Evolutionary conservation across 2,888 invertebrate species (phyloP), one percentile per base, ranked within the genome.

Genomic region (Pteria penguin): DNA sequence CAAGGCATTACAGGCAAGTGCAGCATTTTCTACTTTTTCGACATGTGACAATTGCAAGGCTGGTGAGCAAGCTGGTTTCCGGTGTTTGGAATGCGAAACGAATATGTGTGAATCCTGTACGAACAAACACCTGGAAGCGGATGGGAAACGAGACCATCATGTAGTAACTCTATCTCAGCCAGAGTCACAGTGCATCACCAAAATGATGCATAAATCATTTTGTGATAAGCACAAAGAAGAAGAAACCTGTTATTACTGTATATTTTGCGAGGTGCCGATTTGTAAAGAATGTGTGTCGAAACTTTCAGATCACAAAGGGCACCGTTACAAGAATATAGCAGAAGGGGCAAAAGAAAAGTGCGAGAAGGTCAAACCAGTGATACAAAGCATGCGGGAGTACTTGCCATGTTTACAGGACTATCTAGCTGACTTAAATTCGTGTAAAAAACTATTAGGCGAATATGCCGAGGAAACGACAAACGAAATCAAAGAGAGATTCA

Each of bases 381-480:
- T 84, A 26, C 81, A 81, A 33, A 83, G 82, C n/a, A 82, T 84
- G n/a, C 82, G 82, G 54, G 82, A 82, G 63, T 84, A 82, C 66
- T 69, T 84, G 2, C 84, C 84, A 1, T 80, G 81, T 14, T 80
- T 83, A 57, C 79, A 81, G 54, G 81, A 79, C 18, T 84, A 81
- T 71, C 74, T 80, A 2, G 76, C 71, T 31, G 79, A 84, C 70
- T 71, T 83, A 14, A 70, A 74, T 60, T 70, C 78, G 2, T 70
- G 78, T 52, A 82, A 82, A 70, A 77, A 78, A 58, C 79, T 82
- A 57, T 75, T 82, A 1, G 82, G 79, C 2, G 75, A 76, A n/a
- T 83, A 84, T 63, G 65, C 83, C 5, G 73, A 80, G 4, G 81
- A 81, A 58, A 79, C 83, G 3, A 72, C 82, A 4, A 79, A 76